These are phyloP conservation scores for Malurus splendens DNA, from an alignment of 2,797 vertebrate genomes.

Conservation along the genomic window DNA sequence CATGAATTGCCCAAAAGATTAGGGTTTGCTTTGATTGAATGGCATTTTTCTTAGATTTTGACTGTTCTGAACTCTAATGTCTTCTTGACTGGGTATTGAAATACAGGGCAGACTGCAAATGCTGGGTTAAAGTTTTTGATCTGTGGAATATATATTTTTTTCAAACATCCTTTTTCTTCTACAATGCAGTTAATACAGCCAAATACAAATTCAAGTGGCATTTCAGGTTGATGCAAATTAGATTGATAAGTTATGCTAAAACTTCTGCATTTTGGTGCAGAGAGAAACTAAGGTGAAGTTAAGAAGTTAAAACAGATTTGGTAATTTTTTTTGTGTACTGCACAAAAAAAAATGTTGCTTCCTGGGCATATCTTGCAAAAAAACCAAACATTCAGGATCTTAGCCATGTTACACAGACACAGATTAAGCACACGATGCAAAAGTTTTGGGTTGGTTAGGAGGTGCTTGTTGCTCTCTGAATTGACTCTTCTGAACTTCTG, in stretches of 20 bases:
- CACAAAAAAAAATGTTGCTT: background rate
- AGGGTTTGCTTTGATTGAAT: slow-evolving; percentile 45
- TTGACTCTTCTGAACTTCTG: background rate
- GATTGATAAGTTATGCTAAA: background rate
- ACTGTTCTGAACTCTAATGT: background rate
- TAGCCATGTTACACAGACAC: background rate
- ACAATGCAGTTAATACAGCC: background rate
- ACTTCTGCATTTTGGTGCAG: background rate
- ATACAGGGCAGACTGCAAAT: background rate
- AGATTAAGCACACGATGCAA: background rate
- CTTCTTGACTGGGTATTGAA: background rate
- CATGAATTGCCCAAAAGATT: slow-evolving; percentile 32
- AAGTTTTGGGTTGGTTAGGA: background rate
- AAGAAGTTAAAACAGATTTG: background rate
- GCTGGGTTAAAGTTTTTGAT: background rate
- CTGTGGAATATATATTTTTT: background rate
- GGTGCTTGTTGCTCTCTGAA: background rate
- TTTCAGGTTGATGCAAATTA: background rate
- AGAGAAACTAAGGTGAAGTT: background rate
- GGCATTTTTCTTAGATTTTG: slow-evolving; percentile 22
- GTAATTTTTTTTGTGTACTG: background rate
- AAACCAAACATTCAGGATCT: background rate
- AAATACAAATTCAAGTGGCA: background rate
- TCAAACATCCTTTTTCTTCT: background rate
- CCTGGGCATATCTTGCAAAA: background rate